Percentiles rank a stretch among this genome's conserved stretches.
phyloP scores from a whole-genome alignment of 1,140 invertebrate genomes.

The Drosophila insularis region DNA sequence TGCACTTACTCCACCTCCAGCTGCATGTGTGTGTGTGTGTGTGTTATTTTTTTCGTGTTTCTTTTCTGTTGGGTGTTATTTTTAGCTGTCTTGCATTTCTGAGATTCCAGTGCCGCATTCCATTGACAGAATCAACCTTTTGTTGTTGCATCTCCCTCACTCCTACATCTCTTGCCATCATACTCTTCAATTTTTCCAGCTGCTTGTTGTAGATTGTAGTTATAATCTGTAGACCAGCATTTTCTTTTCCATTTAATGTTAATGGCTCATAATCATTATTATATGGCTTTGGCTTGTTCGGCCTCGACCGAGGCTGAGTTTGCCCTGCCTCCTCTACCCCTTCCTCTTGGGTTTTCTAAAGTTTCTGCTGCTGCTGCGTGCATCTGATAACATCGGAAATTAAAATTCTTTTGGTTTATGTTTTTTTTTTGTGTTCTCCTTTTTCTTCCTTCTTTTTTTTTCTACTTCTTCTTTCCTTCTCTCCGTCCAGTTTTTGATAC shows the following conservation, averaged over 20 bases:
- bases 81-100: slow-evolving; percentile 71
- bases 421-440: slow-evolving; percentile 46
- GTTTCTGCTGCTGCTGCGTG: slow-evolving; percentile 61
- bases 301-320: slow-evolving; percentile 41
- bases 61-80: slow-evolving; percentile 56
- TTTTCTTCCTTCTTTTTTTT: slow-evolving; percentile 21
- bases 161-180: slow-evolving; percentile 7
- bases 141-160: slow-evolving; percentile 6
- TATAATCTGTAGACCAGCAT: slow-evolving; percentile 80
- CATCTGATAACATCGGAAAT: slow-evolving; percentile 81
- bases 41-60: neutral
- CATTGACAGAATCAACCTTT: slow-evolving; percentile 30
- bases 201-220: slow-evolving; percentile 36
- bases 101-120: slow-evolving; percentile 69
- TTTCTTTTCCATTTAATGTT: slow-evolving; percentile 82
- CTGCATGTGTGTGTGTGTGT: no score
- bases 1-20: neutral
- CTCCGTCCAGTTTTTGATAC: slow-evolving; percentile 35
- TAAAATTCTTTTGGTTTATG: slow-evolving; percentile 81
- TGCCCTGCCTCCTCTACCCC: slow-evolving; percentile 14
- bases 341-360: slow-evolving; percentile 26
- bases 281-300: slow-evolving; percentile 77
- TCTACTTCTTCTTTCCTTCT: slow-evolving; percentile 13
- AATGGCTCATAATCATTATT: slow-evolving; percentile 82
- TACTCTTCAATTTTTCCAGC: slow-evolving; percentile 14